Base-by-base conservation (phyloP, 2,113 vertebrate genomes). In the Phylloscopus trochiloides region DNA sequence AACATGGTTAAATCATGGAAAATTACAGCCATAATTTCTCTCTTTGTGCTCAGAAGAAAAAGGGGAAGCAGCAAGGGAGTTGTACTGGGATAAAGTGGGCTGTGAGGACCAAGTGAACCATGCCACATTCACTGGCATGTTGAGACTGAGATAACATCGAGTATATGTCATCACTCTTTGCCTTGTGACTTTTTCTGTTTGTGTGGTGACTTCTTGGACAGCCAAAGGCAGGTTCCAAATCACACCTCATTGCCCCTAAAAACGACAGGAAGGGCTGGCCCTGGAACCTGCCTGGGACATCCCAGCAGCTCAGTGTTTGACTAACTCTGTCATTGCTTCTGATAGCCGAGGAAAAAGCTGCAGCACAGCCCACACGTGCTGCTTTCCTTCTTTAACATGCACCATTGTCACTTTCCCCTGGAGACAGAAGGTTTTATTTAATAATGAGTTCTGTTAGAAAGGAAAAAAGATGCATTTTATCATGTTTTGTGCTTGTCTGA, bases 221-320 rank as follows among this genome's bases (percentile, higher is more conserved):
- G 38, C 50, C 63, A 19, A 42, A 63, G 32, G 36, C 45, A 52
- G 48, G 10, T 74, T 57, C 65, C 36, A 58, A 54, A 18, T 50
- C 29, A 10, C 21, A 19, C 14, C 20, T 31, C 1, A 0, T 22
- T 51, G n/a, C 88, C 67, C 82, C 59, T 67, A 14, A 26, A 36
- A 29, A 4, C 19, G 31, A 8, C 9, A 3, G 0, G 1, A 65
- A 62, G 1, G 3, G 14, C 67, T 48, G 40, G 20, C n/a, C 14
- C 15, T 10, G 58, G 47, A 29, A 61, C 48, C 19, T 73, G 57
- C 26, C 45, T 4, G 2, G 19, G 36, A 19, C 47, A 20, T 34
- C 12, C 1, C n/a, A 26, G 26, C 42, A 67, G 12, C 55, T 72
- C 45, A 10, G 42, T 8, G 65, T 29, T 45, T 29, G 25, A 34